phyloP scores from a whole-genome alignment of 2,797 vertebrate species.

The Catharus ustulatus region DNA sequence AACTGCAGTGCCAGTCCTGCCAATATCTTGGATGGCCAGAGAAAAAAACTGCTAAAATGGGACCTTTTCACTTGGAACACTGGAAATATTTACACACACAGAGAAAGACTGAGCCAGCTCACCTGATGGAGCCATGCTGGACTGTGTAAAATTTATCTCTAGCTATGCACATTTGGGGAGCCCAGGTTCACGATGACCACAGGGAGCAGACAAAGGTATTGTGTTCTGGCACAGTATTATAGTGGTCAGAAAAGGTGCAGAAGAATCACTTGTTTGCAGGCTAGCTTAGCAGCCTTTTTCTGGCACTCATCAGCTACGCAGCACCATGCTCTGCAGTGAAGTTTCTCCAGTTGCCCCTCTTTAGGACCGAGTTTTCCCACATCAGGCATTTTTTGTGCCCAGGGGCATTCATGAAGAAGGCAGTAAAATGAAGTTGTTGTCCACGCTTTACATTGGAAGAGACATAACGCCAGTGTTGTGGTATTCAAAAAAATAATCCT shows the following conservation, averaged over 20 bases:
- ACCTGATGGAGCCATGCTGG: background rate
- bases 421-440: background rate
- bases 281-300: background rate
- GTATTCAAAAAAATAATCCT: background rate
- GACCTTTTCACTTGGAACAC: background rate
- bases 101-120: background rate
- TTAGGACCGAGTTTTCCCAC: background rate
- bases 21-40: background rate
- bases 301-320: background rate
- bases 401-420: fast-evolving
- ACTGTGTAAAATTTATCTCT: background rate
- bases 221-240: background rate
- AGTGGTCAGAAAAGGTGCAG: background rate
- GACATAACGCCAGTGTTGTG: background rate
- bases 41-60: background rate
- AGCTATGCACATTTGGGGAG: background rate
- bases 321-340: background rate
- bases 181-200: background rate
- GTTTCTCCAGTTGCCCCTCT: background rate
- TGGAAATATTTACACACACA: background rate
- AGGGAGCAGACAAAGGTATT: background rate
- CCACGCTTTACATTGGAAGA: background rate
- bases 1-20: background rate
- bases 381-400: background rate
- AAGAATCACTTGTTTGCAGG: background rate